phyloP scores from a whole-genome alignment of 2,797 vertebrate genomes.

The Crypturellus tataupa region DNA sequence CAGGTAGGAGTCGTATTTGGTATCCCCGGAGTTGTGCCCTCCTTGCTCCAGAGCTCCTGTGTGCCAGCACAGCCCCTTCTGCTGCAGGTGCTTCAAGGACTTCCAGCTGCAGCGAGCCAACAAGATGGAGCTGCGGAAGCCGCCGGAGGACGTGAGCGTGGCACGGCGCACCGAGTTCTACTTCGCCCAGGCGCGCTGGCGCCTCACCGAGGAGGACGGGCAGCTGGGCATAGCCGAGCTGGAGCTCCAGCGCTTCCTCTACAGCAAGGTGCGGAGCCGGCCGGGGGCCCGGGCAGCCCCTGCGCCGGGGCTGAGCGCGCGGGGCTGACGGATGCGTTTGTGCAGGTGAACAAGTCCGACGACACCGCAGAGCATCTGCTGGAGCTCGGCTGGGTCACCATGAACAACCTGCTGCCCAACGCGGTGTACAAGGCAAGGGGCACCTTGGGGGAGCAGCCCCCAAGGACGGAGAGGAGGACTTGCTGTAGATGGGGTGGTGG shows the following conservation, averaged over 20 bases:
- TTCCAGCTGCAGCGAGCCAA: constrained; percentile 97
- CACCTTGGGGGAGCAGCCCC: background rate
- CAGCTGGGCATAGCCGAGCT: constrained; percentile 98
- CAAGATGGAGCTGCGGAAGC: constrained; percentile 97
- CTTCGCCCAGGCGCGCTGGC: constrained; percentile 98
- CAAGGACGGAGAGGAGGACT: too few species aligned
- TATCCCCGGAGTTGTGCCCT: rapidly evolving
- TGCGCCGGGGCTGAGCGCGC: rapidly evolving
- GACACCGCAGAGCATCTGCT: constrained; percentile 98
- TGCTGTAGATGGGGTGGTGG: background rate
- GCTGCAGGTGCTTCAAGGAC: constrained; percentile 94
- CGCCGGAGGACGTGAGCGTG: constrained; percentile 94
- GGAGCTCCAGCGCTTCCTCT: constrained; percentile 97
- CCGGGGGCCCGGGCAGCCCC: background rate
- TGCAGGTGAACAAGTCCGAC: constrained; percentile 96
- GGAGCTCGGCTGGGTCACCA: constrained; percentile 97
- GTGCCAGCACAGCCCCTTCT: background rate
- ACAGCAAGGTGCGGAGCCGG: constrained; percentile 89
- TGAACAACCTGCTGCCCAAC: constrained; percentile 98
- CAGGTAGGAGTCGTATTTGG: constrained; percentile 80
- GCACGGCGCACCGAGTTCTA: constrained; percentile 96
- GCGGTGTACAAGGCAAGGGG: constrained; percentile 92
- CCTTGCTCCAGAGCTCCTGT: background rate
- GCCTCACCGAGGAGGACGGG: constrained; percentile 96
- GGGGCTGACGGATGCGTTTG: background rate